A percentile compares a stretch with the other conserved stretches of the same genome.
Conservation (phyloP, 2,888 invertebrate genomes). For the Drosophila multiciliata region DNA sequence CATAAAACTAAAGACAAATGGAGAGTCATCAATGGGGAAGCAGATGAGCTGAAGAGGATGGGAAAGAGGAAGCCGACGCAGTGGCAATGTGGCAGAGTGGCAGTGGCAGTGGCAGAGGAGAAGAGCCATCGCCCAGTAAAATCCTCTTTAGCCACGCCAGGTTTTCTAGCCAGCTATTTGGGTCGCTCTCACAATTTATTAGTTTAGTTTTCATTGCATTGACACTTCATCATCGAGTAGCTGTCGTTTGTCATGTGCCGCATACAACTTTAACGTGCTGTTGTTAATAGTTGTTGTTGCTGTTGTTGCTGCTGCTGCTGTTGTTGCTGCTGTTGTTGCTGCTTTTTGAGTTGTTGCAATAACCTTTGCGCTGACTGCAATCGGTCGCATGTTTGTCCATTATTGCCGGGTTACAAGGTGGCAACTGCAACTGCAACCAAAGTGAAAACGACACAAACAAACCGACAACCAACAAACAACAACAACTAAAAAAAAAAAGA, state of each 20-base stretch:
- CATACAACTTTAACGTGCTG: conserved; percentile 33
- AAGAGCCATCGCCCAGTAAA: conserved; percentile 59
- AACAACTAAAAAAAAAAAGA: conserved; percentile 10
- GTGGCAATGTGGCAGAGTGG: background rate
- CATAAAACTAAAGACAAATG: background rate
- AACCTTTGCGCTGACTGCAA: conserved; percentile 67
- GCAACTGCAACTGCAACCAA: conserved; percentile 57
- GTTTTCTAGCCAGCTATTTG: conserved; percentile 80
- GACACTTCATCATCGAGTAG: conserved; percentile 80
- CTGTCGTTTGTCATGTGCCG: conserved; percentile 78
- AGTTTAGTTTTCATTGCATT: conserved; percentile 82
- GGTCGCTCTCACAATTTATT: conserved; percentile 81
- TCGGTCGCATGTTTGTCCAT: conserved; percentile 57
- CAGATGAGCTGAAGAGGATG: background rate
- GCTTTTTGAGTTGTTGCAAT: conserved; percentile 34
- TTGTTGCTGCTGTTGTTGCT: conserved; percentile 21
- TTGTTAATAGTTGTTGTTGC: conserved; percentile 15
- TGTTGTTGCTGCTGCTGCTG: conserved; percentile 11
- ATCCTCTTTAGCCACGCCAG: conserved; percentile 75
- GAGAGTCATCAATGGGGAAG: background rate
- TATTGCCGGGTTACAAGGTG: conserved; percentile 61
- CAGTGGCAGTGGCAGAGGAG: background rate
- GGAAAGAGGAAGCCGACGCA: background rate
- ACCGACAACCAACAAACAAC: conserved; percentile 21
- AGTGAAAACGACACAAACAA: conserved; percentile 68